A percentile compares a stretch with the other conserved stretches of the same genome.
Conservation (phyloP, 2,113 vertebrate genomes). For the Dasypus novemcinctus region DNA sequence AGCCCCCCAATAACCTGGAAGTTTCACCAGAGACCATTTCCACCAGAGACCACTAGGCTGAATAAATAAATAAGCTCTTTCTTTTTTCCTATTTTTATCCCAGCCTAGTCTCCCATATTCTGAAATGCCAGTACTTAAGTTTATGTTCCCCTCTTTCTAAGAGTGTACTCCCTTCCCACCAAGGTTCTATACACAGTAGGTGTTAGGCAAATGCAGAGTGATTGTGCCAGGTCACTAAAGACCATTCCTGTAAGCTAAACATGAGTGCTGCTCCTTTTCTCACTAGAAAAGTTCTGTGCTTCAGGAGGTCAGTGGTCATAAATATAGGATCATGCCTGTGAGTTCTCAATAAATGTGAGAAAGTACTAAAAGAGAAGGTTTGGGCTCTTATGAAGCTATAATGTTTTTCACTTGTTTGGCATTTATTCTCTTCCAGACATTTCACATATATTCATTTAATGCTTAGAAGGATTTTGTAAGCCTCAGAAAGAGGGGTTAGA, state of each 20-base stretch:
- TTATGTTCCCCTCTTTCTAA: neutral
- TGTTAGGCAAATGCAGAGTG: neutral
- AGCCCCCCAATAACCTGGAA: neutral
- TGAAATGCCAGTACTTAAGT: neutral
- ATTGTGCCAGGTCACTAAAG: neutral
- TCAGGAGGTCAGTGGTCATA: neutral
- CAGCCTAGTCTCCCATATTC: neutral
- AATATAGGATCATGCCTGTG: neutral
- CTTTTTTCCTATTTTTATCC: neutral
- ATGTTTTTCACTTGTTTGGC: neutral
- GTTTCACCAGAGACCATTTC: neutral
- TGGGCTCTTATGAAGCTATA: neutral
- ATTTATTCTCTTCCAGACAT: neutral
- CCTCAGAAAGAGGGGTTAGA: neutral
- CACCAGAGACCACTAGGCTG: neutral
- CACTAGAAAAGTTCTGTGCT: neutral
- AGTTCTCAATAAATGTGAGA: neutral
- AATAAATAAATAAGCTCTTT: neutral
- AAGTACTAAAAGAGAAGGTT: neutral
- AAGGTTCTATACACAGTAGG: neutral
- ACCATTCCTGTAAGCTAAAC: neutral
- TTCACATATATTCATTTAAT: conserved; percentile 16
- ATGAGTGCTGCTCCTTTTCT: neutral
- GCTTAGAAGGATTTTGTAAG: neutral
- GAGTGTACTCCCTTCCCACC: neutral